Evolutionary conservation across 2,888 invertebrate genomes (phyloP).

Genomic region (Lydus trimaculatus): DNA sequence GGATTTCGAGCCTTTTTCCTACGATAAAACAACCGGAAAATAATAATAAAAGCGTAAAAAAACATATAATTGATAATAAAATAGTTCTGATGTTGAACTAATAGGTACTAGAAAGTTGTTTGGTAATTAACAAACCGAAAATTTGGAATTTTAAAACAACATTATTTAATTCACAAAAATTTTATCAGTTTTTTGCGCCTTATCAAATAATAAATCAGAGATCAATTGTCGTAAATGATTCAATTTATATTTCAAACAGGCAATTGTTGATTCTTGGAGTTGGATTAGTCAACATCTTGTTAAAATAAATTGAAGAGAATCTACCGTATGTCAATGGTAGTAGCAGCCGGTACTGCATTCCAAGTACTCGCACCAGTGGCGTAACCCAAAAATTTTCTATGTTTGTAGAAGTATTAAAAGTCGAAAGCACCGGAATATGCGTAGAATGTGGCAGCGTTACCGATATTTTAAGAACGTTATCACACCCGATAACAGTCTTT

Average conservation of each 20-base stretch:
- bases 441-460: too few species aligned
- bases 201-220: neutral
- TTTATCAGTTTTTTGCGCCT: neutral
- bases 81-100: neutral
- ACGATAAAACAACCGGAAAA: neutral
- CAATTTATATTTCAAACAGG: neutral
- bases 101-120: neutral
- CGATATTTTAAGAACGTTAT: too few species aligned
- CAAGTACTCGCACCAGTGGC: neutral
- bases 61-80: neutral
- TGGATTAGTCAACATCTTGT: constrained; percentile 6
- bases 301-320: constrained; percentile 9
- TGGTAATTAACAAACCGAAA: neutral
- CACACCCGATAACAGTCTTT: too few species aligned
- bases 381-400: too few species aligned
- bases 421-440: too few species aligned
- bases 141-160: neutral
- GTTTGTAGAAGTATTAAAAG: too few species aligned
- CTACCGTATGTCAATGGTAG: neutral
- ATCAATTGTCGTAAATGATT: neutral
- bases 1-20: neutral
- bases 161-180: neutral
- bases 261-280: neutral
- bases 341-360: constrained; percentile 2
- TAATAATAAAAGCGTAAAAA: neutral